These are phyloP conservation scores for Zalophus californianus DNA, from an alignment of 2,797 vertebrate genomes.

Conservation along the genomic window DNA sequence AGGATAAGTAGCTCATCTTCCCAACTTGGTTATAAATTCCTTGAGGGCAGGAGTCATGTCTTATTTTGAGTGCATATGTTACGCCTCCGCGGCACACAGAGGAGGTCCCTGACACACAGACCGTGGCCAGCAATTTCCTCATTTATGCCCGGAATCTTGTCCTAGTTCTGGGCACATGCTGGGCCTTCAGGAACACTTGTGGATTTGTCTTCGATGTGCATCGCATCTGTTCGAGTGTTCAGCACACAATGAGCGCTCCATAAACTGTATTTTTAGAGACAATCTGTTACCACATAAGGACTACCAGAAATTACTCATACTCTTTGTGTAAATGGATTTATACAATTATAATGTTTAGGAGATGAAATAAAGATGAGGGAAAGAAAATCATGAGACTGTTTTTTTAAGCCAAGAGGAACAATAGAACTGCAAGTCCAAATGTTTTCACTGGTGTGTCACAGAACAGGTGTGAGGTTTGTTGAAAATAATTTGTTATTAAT, in stretches of 20 bases:
- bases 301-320: conserved; percentile 75
- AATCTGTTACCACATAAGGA: conserved; percentile 76
- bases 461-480: conserved; percentile 50
- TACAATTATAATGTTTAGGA: conserved; percentile 66
- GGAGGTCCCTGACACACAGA: not conserved
- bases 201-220: conserved; percentile 59
- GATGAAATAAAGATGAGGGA: conserved; percentile 43
- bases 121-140: not conserved
- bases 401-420: conserved; percentile 42
- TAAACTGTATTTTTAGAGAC: conserved; percentile 69
- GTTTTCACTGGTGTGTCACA: conserved; percentile 28
- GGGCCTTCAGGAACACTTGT: conserved; percentile 49
- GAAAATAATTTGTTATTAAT: conserved; percentile 59
- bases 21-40: not conserved
- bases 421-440: conserved; percentile 38
- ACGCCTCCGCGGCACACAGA: not conserved
- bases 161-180: not conserved
- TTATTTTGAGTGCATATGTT: not conserved
- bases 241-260: conserved; percentile 54
- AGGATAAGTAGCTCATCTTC: conserved; percentile 33
- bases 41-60: not conserved
- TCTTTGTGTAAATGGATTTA: conserved; percentile 70
- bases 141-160: not conserved
- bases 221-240: not conserved
- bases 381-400: not conserved